Percentiles rank a stretch among this genome's conserved stretches.
These are phyloP conservation scores for Onychomys torridus DNA, from an alignment of 2,797 vertebrate species.

Conservation along the genomic window DNA sequence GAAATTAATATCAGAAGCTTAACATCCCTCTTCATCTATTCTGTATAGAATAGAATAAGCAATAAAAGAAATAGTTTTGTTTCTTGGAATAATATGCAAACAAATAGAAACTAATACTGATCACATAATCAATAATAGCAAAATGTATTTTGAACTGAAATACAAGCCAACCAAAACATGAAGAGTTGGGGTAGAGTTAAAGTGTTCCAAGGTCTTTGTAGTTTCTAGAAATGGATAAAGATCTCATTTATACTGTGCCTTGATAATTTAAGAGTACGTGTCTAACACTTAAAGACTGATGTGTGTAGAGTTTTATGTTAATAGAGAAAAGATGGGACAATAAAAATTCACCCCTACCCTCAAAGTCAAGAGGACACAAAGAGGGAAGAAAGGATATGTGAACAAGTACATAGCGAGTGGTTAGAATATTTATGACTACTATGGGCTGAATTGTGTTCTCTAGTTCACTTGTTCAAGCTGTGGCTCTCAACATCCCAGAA, in stretches of 20 bases:
- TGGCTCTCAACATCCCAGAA: background rate
- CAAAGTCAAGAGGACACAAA: background rate
- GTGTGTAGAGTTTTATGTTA: background rate
- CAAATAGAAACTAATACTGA: background rate
- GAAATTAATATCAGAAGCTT: background rate
- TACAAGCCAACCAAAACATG: background rate
- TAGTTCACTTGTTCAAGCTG: background rate
- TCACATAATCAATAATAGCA: background rate
- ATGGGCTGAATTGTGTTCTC: too few species aligned
- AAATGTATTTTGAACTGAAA: constrained; percentile 8
- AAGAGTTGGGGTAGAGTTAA: background rate
- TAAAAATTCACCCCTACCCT: background rate
- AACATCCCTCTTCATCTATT: background rate
- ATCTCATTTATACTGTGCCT: background rate
- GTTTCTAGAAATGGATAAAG: background rate
- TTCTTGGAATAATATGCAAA: background rate
- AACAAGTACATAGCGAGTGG: background rate
- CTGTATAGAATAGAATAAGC: background rate
- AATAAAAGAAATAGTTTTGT: background rate
- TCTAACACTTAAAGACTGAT: background rate
- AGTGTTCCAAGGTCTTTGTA: background rate
- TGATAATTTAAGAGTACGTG: background rate
- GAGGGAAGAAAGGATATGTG: background rate
- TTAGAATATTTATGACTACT: background rate
- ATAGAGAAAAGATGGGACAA: background rate